phyloP scores from a whole-genome alignment of 64 coral and sea anemone species.

The Astreopora myriophthalma region DNA sequence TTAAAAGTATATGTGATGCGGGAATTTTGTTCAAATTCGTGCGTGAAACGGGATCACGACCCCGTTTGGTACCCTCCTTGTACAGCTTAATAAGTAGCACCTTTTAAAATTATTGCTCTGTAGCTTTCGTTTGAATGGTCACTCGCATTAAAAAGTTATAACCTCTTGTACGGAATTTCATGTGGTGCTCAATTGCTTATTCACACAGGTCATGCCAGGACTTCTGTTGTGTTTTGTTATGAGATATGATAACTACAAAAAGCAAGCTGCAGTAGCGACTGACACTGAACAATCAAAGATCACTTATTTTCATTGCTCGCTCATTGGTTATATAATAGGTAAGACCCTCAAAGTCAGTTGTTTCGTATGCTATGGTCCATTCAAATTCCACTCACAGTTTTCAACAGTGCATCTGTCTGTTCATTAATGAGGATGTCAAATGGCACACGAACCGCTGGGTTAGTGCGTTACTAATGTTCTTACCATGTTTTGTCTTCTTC shows the following conservation, averaged over 20 bases:
- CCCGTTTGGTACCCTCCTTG: neutral
- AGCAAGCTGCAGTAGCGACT: conserved; percentile 56
- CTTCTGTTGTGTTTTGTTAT: conserved; percentile 94
- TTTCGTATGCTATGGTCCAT: no score
- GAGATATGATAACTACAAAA: conserved; percentile 96
- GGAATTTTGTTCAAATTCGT: no score
- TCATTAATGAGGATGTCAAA: no score
- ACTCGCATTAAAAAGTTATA: neutral
- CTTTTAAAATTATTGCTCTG: neutral
- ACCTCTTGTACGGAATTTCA: neutral
- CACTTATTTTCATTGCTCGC: conserved; percentile 97
- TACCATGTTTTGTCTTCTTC: no score
- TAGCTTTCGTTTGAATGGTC: neutral
- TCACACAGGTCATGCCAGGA: conserved; percentile 91
- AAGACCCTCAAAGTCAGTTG: neutral
- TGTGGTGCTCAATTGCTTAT: neutral
- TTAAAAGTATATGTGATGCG: no score
- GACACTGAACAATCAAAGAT: conserved; percentile 79
- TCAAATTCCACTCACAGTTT: no score
- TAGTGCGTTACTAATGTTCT: no score
- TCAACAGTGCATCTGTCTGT: no score
- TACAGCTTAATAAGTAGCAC: neutral
- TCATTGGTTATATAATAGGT: conserved; percentile 99
- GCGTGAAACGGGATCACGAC: no score
- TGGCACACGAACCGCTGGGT: no score